Evolutionary conservation across 2,113 vertebrate genomes (phyloP).

Genomic region (Microcebus ravelobensis): DNA sequence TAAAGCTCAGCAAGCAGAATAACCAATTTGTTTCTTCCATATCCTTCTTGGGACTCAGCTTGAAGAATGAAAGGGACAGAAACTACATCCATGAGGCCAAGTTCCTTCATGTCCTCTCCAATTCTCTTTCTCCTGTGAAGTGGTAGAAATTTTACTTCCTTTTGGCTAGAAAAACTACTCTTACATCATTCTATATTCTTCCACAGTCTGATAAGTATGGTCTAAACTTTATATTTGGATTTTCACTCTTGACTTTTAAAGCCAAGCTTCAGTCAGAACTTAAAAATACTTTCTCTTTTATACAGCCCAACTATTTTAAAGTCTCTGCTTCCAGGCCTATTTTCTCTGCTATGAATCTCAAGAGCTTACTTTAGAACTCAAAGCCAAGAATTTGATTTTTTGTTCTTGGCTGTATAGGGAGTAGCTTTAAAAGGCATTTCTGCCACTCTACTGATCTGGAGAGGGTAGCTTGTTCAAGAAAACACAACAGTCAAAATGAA

Average conservation of each 20-base stretch:
- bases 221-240: conserved; percentile 34
- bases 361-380: conserved; percentile 40
- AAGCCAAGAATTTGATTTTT: conserved; percentile 52
- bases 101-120: conserved; percentile 14
- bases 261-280: conserved; percentile 36
- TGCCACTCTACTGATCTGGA: background rate
- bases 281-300: conserved; percentile 48
- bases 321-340: background rate
- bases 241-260: conserved; percentile 41
- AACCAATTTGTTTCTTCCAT: background rate
- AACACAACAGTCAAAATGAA: background rate
- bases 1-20: background rate
- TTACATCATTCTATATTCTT: conserved; percentile 37
- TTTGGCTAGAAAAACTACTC: conserved; percentile 17
- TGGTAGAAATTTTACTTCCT: conserved; percentile 45
- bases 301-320: background rate
- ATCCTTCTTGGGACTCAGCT: background rate
- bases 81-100: background rate
- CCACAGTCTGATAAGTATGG: background rate
- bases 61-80: background rate
- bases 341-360: conserved; percentile 38
- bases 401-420: background rate
- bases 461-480: background rate
- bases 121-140: conserved; percentile 29
- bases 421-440: background rate